phyloP scores from a whole-genome alignment of 2,797 vertebrate genomes.

The Mastacembelus armatus region DNA sequence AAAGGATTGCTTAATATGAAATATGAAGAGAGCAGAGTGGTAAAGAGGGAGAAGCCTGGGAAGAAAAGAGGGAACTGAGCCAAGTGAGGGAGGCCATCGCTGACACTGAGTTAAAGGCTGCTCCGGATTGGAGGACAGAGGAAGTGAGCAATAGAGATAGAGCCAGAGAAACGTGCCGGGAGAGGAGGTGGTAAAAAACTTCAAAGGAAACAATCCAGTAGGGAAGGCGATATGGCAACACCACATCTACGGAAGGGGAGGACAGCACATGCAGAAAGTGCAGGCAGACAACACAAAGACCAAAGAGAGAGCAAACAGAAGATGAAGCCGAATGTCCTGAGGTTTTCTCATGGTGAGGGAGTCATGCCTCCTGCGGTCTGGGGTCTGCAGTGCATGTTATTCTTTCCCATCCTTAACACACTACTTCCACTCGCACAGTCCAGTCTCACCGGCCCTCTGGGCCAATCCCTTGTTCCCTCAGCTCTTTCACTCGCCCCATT shows the following conservation, averaged over 20 bases:
- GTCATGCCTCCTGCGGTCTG: constrained; percentile 73
- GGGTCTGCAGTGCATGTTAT: constrained; percentile 68
- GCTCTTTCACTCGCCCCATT: constrained; percentile 1
- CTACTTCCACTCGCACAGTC: constrained; percentile 27
- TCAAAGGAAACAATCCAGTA: constrained; percentile 1
- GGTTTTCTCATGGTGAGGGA: constrained; percentile 63
- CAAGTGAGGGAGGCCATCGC: constrained; percentile 50
- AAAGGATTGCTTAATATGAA: constrained; percentile 87
- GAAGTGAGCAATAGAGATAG: constrained; percentile 31
- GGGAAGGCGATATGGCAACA: constrained; percentile 5
- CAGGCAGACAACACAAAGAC: constrained; percentile 33
- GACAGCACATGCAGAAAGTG: constrained; percentile 12
- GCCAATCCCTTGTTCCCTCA: constrained; percentile 17
- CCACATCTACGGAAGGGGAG: constrained; percentile 3
- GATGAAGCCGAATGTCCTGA: constrained; percentile 55
- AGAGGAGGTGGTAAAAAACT: not conserved
- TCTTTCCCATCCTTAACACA: constrained; percentile 64
- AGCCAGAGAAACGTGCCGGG: not conserved
- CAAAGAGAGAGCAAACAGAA: constrained; percentile 50
- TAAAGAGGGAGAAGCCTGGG: constrained; percentile 52
- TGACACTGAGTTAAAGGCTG: constrained; percentile 32
- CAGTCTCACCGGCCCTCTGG: constrained; percentile 24
- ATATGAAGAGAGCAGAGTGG: constrained; percentile 80
- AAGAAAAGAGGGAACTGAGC: constrained; percentile 57
- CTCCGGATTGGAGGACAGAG: constrained; percentile 13